Conservation (phyloP, 1,140 invertebrate genomes). For the Oncopeltus fasciatus region DNA sequence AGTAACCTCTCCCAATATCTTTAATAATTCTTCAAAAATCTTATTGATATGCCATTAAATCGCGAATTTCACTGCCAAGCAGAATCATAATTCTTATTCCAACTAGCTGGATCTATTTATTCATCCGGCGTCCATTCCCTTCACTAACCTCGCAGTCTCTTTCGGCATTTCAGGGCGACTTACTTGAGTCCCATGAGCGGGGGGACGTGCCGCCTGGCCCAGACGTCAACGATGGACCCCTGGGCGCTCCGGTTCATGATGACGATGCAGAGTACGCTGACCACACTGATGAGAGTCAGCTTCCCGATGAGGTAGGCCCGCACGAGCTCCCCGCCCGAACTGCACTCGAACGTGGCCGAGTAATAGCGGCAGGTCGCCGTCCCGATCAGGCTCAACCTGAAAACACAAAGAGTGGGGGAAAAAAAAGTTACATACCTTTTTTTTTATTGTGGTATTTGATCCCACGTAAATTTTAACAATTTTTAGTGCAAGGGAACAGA, state of each 20-base stretch:
- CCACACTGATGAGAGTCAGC: constrained; percentile 39
- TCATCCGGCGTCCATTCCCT: no score
- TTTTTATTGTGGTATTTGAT: no score
- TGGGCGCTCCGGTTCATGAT: constrained; percentile 51
- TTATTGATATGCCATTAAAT: no score
- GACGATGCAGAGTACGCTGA: constrained; percentile 44
- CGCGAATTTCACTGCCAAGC: no score
- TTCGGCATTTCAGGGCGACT: constrained; percentile 22
- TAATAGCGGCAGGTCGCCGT: constrained; percentile 46
- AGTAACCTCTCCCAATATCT: no score
- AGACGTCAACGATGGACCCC: constrained; percentile 53
- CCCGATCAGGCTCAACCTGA: constrained; percentile 49
- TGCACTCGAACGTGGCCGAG: constrained; percentile 44
- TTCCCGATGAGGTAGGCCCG: constrained; percentile 49
- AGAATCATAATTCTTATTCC: no score
- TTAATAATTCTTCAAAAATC: no score
- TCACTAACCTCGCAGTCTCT: background rate
- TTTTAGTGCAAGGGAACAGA: no score
- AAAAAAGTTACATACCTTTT: no score
- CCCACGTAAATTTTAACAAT: no score
- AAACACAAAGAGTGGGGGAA: no score
- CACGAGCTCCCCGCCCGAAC: constrained; percentile 45
- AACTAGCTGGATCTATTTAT: no score
- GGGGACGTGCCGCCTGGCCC: constrained; percentile 45
- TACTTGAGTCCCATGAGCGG: constrained; percentile 51